Evolutionary conservation across 2,888 invertebrate genomes (phyloP), one percentile per base, ranked within the genome.

Genomic region (Stenolophus ochropezus): DNA sequence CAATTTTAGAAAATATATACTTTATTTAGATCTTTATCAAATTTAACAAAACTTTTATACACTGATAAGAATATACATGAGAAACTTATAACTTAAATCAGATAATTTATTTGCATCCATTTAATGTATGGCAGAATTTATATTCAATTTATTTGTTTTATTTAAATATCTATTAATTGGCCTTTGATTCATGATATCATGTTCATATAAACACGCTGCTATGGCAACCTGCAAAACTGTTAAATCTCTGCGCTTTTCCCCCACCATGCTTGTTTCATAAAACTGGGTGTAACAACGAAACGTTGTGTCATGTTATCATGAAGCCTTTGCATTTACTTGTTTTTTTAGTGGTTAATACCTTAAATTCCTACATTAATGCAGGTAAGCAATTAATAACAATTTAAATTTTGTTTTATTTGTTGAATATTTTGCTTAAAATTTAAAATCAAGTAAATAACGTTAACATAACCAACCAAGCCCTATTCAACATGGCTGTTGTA

Each of bases 271-370:
- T 18, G 20, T 47, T 33, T 61, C 47, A 65, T 77, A 69, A 51
- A 79, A 53, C 56, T 74, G 78, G 75, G 80, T 65, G 75, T 65
- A 80, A 75, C 71, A 69, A 23, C 56, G 75, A 20, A 42, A 49
- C 42, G 14, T 49, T 58, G 80, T 80, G 74, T 76, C 77, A 82
- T 79, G 79, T 71, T 82, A 83, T 75, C 69, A 83, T 83, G 83
- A 77, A 82, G 74, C 25, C 79, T 65, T 27, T 58, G 69, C 14
- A 80, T 82, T 77, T 82, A 76, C 69, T 83, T 61, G 73, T 80
- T 76, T 61, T 83, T 81, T 82, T 82, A 71, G 82, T 81, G 77
- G 49, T 77, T 65, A 49, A 69, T 56, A 76, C 61, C n/a, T 42
- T 61, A 51, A 61, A 56, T 74, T 61, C 49, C 65, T 75, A 23